Conservation (phyloP, 2,113 vertebrate species). For the Caranx ignobilis region DNA sequence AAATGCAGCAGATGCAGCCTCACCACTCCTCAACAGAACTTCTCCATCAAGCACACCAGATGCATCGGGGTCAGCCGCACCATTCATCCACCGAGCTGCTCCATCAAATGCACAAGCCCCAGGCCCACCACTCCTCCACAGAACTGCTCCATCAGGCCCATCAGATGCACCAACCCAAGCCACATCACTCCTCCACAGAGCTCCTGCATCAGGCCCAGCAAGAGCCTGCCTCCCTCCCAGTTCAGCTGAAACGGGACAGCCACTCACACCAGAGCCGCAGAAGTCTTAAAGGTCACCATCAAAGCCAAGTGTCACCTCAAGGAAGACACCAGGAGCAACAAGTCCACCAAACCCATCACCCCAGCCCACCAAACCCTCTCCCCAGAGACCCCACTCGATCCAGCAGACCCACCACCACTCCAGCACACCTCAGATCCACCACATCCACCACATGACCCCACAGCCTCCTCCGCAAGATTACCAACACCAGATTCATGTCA, state of each 20-base stretch:
- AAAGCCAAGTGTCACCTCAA: slow-evolving; percentile 63
- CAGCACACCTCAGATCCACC: slow-evolving; percentile 75
- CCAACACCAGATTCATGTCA: slow-evolving; percentile 81
- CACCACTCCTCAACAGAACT: slow-evolving; percentile 79
- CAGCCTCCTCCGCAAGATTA: slow-evolving; percentile 76
- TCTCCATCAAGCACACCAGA: slow-evolving; percentile 78
- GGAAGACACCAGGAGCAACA: slow-evolving; percentile 74
- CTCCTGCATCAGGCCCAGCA: slow-evolving; percentile 76
- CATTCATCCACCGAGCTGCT: slow-evolving; percentile 77
- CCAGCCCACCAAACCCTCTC: slow-evolving; percentile 77
- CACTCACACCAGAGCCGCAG: slow-evolving; percentile 75
- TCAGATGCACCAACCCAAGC: slow-evolving; percentile 70
- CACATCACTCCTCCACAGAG: slow-evolving; percentile 79
- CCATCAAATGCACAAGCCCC: slow-evolving; percentile 67
- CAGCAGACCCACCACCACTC: slow-evolving; percentile 80
- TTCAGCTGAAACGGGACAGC: slow-evolving; percentile 71
- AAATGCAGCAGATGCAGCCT: slow-evolving; percentile 68
- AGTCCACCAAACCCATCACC: slow-evolving; percentile 72
- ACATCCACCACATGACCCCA: slow-evolving; percentile 78
- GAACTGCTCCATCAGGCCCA: slow-evolving; percentile 75
- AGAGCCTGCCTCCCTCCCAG: slow-evolving; percentile 66
- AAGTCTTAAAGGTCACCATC: slow-evolving; percentile 75
- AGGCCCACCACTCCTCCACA: slow-evolving; percentile 73
- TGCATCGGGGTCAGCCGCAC: slow-evolving; percentile 66
- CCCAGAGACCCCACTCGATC: slow-evolving; percentile 82